These are phyloP conservation scores for Diploscapter pachys DNA, from an alignment of 1,140 invertebrate genomes.

Conservation along the genomic window DNA sequence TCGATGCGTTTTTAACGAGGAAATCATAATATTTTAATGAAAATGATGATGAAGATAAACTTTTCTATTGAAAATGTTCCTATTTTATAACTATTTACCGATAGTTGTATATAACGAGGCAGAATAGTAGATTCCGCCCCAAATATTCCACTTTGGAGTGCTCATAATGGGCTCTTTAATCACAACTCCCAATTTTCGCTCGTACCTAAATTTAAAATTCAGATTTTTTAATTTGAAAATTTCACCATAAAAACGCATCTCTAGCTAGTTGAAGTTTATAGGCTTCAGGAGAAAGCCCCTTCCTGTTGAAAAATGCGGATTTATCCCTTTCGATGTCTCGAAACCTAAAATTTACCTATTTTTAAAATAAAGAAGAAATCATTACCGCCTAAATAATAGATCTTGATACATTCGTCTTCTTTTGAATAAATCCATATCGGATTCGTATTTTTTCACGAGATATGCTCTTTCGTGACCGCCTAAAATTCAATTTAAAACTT, in stretches of 20 bases:
- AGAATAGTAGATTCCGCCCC: constrained; percentile 35
- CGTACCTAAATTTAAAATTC: constrained; percentile 18
- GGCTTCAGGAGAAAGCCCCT: constrained; percentile 14
- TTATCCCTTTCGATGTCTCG: constrained; percentile 29
- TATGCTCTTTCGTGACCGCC: constrained; percentile 28
- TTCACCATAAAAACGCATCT: constrained; percentile 28
- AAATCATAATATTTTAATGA: neutral
- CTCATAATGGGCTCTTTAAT: constrained; percentile 25
- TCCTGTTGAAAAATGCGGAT: constrained; percentile 15
- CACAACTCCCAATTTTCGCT: constrained; percentile 26
- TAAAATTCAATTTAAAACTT: neutral
- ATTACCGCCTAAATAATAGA: constrained; percentile 24
- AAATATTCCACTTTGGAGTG: constrained; percentile 35
- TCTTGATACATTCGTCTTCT: constrained; percentile 32
- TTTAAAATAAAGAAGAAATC: no score
- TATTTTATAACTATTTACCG: neutral
- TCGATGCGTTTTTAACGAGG: neutral
- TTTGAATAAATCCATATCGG: constrained; percentile 27
- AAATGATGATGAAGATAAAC: neutral
- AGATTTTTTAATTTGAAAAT: neutral
- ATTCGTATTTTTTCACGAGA: constrained; percentile 26
- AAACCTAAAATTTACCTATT: neutral
- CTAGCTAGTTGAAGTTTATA: constrained; percentile 21
- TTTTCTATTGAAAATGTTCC: no score
- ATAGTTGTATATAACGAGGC: constrained; percentile 37